Conservation (phyloP, 2,888 invertebrate genomes). For the Caenorhabditis parvicauda region DNA sequence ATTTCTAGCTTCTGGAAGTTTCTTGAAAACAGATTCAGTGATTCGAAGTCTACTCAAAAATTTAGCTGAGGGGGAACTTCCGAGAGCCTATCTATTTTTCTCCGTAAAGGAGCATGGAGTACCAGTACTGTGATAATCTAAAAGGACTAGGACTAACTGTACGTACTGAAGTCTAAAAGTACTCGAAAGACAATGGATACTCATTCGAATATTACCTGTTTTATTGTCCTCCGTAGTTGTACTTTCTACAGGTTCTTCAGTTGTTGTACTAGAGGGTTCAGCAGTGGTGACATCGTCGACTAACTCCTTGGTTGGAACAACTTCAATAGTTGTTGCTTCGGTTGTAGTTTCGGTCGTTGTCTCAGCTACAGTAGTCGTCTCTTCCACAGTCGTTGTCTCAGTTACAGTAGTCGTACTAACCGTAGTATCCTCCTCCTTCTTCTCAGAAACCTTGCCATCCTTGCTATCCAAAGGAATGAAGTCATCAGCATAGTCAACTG, state of each 20-base stretch:
- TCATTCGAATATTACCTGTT: too few relatives aligned
- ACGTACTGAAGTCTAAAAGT: too few relatives aligned
- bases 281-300: conserved; percentile 11
- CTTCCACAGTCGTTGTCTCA: background rate
- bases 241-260: background rate
- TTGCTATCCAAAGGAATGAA: conserved; percentile 30
- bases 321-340: conserved; percentile 9
- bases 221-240: too few relatives aligned
- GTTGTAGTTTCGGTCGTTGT: conserved; percentile 11
- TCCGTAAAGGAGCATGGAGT: too few relatives aligned
- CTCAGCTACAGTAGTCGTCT: conserved; percentile 4
- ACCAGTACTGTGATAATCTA: too few relatives aligned
- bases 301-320: conserved; percentile 8
- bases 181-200: too few relatives aligned
- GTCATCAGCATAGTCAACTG: conserved; percentile 27
- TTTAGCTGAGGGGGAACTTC: too few relatives aligned
- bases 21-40: too few relatives aligned
- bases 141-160: too few relatives aligned
- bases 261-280: conserved; percentile 1
- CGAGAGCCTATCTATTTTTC: too few relatives aligned
- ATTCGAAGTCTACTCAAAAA: too few relatives aligned
- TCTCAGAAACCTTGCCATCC: conserved; percentile 21
- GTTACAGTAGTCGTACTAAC: background rate
- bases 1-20: too few relatives aligned
- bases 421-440: conserved; percentile 3